Conservation (phyloP, 2,797 vertebrate genomes). For the Pseudomugil tenellus region DNA sequence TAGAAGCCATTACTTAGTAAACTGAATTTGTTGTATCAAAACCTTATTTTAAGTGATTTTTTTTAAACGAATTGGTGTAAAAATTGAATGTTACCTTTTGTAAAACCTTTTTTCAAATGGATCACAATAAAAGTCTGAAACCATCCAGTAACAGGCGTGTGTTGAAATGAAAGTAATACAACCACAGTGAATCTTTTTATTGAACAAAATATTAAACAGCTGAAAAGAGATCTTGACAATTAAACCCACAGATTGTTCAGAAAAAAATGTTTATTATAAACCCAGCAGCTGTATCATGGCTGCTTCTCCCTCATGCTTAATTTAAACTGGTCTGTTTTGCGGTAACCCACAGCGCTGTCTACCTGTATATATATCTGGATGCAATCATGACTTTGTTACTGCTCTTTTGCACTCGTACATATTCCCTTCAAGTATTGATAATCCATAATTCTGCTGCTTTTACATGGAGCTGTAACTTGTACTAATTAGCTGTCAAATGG, state of each 20-base stretch:
- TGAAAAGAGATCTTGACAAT: constrained; percentile 31
- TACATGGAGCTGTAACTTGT: not conserved
- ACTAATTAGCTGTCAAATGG: not conserved
- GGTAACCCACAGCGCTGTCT: constrained; percentile 6
- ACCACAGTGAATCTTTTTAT: constrained; percentile 29
- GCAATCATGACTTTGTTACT: constrained; percentile 7
- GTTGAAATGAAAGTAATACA: not conserved
- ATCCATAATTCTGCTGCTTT: not conserved
- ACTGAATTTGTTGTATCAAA: constrained; percentile 94
- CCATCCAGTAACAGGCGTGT: constrained; percentile 74
- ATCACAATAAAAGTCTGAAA: constrained; percentile 97
- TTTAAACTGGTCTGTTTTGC: not conserved
- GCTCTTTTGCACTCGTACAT: not conserved
- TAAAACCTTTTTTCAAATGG: constrained; percentile 98
- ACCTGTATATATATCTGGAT: constrained; percentile 50
- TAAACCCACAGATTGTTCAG: constrained; percentile 9
- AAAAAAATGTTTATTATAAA: constrained; percentile 9
- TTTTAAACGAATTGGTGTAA: constrained; percentile 89
- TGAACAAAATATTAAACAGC: constrained; percentile 47
- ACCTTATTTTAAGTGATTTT: constrained; percentile 97
- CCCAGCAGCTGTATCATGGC: constrained; percentile 7
- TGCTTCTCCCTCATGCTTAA: constrained; percentile 5
- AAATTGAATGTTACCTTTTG: constrained; percentile 98
- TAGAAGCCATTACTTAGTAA: constrained; percentile 97
- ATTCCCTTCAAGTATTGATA: not conserved